Base-by-base conservation (phyloP, 2,888 invertebrate species). In the Piscicola geometra region DNA sequence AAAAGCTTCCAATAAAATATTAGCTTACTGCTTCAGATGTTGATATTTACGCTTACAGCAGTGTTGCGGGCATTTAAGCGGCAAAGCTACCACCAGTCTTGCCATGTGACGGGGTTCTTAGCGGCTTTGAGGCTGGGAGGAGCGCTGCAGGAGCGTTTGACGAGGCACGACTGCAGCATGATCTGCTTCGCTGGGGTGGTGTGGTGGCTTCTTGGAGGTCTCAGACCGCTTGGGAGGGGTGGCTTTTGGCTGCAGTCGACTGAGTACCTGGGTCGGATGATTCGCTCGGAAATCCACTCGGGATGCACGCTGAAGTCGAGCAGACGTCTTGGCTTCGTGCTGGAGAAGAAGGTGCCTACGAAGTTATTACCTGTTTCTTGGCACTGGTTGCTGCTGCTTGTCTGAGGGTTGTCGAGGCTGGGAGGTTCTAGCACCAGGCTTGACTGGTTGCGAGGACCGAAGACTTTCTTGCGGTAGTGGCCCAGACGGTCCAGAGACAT, bases 401-500 rank as follows among this genome's bases (percentile, higher is more conserved):
- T 56, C 5, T 18, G 60, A n/a, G 9, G 15, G 9, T 56, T 18
- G 25, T 5, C 5, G 21, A 3, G 9, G 21, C 25, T 56, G 25
- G 60, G 25, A 56, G 15, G 9, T 56, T 56, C n/a, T n/a, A 56
- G 60, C 60, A 56, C 60, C 60, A 56, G 3, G 25, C 60, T 56
- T 3, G 60, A 56, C 60, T 56, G 60, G 60, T 56, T 56, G 3
- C 60, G 21, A 25, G 60, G 60, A 5, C 60, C 60, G 25, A 18
- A 56, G 3, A 56, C 60, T n/a, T 56, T 56, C 60, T 56, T 56
- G 12, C 60, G 60, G 25, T 56, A 56, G 60, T 56, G 60, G 60
- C 60, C 60, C 60, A 56, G 25, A n/a, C 60, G 60, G 60, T 56
- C 60, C 60, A 56, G 25, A n/a, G 60, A 56, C 60, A 56, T 56